Percentiles rank a stretch among this genome's conserved stretches.
These are phyloP conservation scores for Ophiothrix spiculata DNA, from an alignment of 35 echinoderm and acorn worm species.

Conservation along the genomic window DNA sequence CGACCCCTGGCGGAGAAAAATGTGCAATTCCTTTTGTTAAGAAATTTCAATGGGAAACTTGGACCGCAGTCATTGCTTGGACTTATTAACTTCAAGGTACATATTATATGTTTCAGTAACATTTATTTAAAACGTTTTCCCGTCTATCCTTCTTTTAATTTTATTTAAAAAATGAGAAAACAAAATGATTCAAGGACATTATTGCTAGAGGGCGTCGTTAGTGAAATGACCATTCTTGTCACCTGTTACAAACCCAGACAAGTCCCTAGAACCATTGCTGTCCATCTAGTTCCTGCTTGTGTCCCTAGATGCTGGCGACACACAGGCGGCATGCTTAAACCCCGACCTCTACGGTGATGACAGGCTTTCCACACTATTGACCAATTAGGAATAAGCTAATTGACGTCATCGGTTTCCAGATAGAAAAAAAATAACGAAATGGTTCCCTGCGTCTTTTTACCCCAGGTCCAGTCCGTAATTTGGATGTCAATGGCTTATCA, in stretches of 20 bases:
- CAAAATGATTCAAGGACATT: no score
- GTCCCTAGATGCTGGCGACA: conserved; percentile 8
- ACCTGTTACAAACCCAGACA: neutral
- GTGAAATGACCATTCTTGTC: neutral
- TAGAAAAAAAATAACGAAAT: neutral
- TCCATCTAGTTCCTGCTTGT: neutral
- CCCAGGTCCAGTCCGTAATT: neutral
- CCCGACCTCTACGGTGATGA: conserved; percentile 10
- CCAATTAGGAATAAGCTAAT: neutral
- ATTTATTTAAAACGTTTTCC: no score
- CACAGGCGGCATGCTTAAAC: neutral
- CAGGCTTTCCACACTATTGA: neutral
- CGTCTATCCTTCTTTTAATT: no score
- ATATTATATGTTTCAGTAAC: no score
- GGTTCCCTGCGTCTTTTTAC: neutral
- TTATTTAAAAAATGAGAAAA: no score
- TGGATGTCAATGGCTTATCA: neutral
- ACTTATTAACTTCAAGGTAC: no score
- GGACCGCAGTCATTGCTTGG: no score
- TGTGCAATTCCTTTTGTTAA: no score
- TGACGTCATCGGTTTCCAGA: neutral
- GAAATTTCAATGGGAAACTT: no score
- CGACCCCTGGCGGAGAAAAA: no score
- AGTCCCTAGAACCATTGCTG: neutral
- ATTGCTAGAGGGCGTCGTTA: neutral